Base-by-base conservation (phyloP, 2,888 invertebrate species). In the Matsumyia berberina region DNA sequence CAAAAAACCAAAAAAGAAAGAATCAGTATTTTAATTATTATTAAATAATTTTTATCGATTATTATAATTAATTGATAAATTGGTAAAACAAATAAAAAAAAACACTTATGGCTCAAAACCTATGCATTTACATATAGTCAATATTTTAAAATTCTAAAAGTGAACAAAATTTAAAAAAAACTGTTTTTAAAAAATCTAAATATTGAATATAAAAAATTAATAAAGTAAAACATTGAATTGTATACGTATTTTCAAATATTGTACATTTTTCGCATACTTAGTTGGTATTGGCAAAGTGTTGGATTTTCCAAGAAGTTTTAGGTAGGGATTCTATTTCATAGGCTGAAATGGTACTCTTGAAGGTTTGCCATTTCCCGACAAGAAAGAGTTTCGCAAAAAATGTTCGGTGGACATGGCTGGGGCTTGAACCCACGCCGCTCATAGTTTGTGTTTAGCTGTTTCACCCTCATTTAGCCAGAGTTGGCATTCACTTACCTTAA, bases 11-110 rank as follows among this genome's bases (percentile, higher is more conserved):
- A 57, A 51, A 8, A 39, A 49, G 2, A 9, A 53, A 44, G 12
- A 51, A 77, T 31, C 76, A 82, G 76, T 78, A 78, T 73, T 78
- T 81, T 62, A 57, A 77, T 73, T 69, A 51, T 42, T 55, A 33
- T 64, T 57, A 78, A 72, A 67, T 67, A 49, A 46, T 33, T 77
- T n/a, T 77, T 51, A 67, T 24, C 17, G 37, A 62, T 7, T 51
- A 35, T 17, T 46, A 72, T 35, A 51, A 51, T n/a, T n/a, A n/a
- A n/a, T n/a, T n/a, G n/a, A n/a, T n/a, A n/a, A n/a, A n/a, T 9
- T 39, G n/a, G 39, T 8, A 69, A 76, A 12, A 53, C 39, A 58
- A 74, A 24, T 2, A 42, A 58, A 24, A 51, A 12, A 31, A 58
- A 24, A 8, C n/a, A 69, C 42, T 24, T 24, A 29, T 77, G 67